Percentiles rank a stretch among this genome's conserved stretches.
phyloP scores from a whole-genome alignment of 2,888 invertebrate genomes.

The Ophion ellenae region DNA sequence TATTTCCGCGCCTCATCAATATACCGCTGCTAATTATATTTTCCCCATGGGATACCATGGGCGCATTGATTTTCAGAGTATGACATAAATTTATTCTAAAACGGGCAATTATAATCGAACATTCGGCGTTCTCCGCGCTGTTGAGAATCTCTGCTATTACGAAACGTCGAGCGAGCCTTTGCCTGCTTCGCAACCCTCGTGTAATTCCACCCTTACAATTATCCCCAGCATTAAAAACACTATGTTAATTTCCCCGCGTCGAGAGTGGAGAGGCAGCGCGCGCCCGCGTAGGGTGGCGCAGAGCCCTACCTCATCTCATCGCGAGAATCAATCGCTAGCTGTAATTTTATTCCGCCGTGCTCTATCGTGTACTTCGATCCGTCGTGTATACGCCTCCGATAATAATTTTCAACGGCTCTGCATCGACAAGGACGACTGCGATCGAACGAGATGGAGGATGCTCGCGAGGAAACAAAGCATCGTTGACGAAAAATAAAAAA shows the following conservation, averaged over 20 bases:
- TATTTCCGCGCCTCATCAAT: too few species aligned
- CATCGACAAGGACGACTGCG: background rate
- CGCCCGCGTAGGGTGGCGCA: slow-evolving; percentile 42
- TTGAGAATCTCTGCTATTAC: slow-evolving; percentile 70
- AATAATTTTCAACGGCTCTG: slow-evolving; percentile 61
- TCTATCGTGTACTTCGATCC: slow-evolving; percentile 33
- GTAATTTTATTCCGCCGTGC: slow-evolving; percentile 78
- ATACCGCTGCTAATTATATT: background rate
- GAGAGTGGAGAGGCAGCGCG: slow-evolving; percentile 45
- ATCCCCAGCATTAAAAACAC: slow-evolving; percentile 83
- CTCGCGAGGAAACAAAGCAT: too few species aligned
- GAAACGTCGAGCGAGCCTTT: slow-evolving; percentile 73
- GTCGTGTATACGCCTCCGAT: slow-evolving; percentile 48
- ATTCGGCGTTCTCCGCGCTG: background rate
- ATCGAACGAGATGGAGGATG: background rate
- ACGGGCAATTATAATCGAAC: background rate
- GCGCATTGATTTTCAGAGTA: background rate
- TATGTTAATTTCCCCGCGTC: slow-evolving; percentile 82
- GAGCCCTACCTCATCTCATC: slow-evolving; percentile 76
- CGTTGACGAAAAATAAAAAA: background rate
- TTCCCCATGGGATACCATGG: background rate
- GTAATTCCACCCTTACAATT: slow-evolving; percentile 84
- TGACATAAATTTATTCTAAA: slow-evolving; percentile 1
- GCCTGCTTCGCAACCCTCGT: slow-evolving; percentile 78
- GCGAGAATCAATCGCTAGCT: slow-evolving; percentile 81